Evolutionary conservation across 2,113 vertebrate genomes (phyloP), one percentile per base, ranked within the genome.

Genomic region (Tragelaphus strepsiceros): DNA sequence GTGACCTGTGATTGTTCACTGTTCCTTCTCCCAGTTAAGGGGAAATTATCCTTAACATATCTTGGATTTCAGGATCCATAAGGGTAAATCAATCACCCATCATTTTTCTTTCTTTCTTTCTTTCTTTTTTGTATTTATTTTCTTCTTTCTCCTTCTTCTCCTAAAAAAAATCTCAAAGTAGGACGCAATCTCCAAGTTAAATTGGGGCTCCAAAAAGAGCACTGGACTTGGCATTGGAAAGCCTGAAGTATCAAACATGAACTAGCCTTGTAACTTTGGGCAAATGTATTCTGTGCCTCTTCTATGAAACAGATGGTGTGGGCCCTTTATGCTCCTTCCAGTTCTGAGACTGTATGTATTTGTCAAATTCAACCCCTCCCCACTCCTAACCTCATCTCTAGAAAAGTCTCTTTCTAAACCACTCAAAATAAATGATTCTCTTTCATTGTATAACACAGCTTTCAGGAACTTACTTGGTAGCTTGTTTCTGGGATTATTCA

Each of bases 401-500:
- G 82, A 54, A 94, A 94, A 90, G 22, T 39, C 85, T 90, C 88
- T 82, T 90, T 88, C 53, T 89, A 83, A 78, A 83, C 26, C 85
- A 89, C 89, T 95, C 80, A 61, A 24, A 83, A 94, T 88, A 39
- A 84, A 51, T 77, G 49, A 82, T 82, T 83, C 61, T 56, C 26
- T 54, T 91, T 96, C 26, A 19, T 96, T 89, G 74, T 78, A 53
- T 62, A 88, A 53, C 8, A 30, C 7, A 74, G 74, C 51, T 93
- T 97, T 88, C n/a, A 67, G n/a, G 32, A 91, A 59, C 54, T 82
- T 32, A 21, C 46, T 53, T 83, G 56, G 49, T 93, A 64, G 53
- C 94, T 94, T 92, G 43, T 86, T 96, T 88, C 95, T 90, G 83
- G 39, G 71, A 96, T 97, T 91, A 89, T 39, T 89, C 49, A 53